Base-by-base conservation (phyloP, 2,113 vertebrate species). In the Silurus asotus region DNA sequence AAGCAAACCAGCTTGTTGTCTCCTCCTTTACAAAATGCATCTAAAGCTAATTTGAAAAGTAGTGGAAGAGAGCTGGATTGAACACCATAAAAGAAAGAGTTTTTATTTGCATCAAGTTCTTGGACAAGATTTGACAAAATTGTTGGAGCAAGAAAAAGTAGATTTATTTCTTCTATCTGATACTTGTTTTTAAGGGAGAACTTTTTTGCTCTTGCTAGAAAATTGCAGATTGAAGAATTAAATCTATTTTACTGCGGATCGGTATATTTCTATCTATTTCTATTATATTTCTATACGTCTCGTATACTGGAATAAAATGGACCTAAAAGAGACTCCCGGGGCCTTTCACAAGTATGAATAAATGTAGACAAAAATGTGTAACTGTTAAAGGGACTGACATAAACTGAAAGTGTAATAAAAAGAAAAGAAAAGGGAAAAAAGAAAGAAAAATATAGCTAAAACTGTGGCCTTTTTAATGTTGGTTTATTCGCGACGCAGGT, bases 201-300 rank as follows among this genome's bases (percentile, higher is more conserved):
- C 94, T 81, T 99, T 97, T 45, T 96, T 96, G 94, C 56, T 98
- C 97, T 0, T 92, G 81, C 25, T 93, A 94, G 90, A 98, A 99
- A 62, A 96, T 88, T 0, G 95, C 96, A 19, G 92, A 90, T 81
- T 92, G 95, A 70, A 99, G 93, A 90, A 97, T 72, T 1, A 90
- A 61, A 76, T 99, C 97, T 19, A 97, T 91, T 69, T 96, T 96
- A 86, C 28, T 91, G 11, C 93, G 92, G 20, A 97, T 89, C 65
- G 2, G 37, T 37, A 37, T 37, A 37, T 37, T 37, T 37, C 37
- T 37, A 37, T 37, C 37, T 37, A 37, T 37, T 37, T 37, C 37
- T 37, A 37, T 37, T 37, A 37, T 37, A 37, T 37, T 37, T 37
- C 37, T 37, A 37, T 37, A 37, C 37, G 2, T 37, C 37, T 37